Base-by-base conservation (phyloP, 2,797 vertebrate genomes). In the Buceros bicornis region DNA sequence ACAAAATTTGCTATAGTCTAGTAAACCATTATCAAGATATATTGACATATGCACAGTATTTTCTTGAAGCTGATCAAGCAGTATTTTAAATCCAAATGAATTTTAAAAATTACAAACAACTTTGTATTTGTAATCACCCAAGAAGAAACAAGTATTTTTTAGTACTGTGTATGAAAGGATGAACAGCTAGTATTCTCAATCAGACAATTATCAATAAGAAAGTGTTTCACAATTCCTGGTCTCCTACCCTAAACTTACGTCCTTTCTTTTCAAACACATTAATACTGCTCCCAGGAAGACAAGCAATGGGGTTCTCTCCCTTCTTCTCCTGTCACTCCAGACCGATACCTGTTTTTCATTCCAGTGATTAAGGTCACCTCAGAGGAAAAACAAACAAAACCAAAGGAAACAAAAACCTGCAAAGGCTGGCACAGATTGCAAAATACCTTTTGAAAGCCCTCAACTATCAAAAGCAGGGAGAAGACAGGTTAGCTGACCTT, bases 301-400 rank as follows among this genome's bases (percentile, higher is more conserved):
- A 82, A 93, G 70, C 42, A 6, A 56, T 2, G 26, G 26, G 11
- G 31, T 62, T 82, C 31, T 25, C 40, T 71, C n/a, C 26, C 29
- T 71, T 83, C n/a, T 65, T 80, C 37, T 29, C 45, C 48, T 48
- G 40, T 5, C 33, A 88, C 20, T 13, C 31, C 48, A 60, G 40
- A 60, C 0, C 73, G 50, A 84, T 54, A 81, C 9, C 24, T 54
- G 24, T 6, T 91, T 90, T 83, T 72, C 54, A 78, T 13, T 69
- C 21, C 56, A 92, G 29, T 37, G 66, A 87, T 33, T 56, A 78
- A 95, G 80, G 80, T 87, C 58, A 73, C 28, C 72, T 78, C 65
- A 74, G 37, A 79, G 48, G 45, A 89, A 96, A 94, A 78, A 15
- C 16, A 94, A 92, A 74, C 19, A 69, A 71, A 91, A 64, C 19